Base-by-base conservation (phyloP, 2,888 invertebrate species). In the Molorchus minor region DNA sequence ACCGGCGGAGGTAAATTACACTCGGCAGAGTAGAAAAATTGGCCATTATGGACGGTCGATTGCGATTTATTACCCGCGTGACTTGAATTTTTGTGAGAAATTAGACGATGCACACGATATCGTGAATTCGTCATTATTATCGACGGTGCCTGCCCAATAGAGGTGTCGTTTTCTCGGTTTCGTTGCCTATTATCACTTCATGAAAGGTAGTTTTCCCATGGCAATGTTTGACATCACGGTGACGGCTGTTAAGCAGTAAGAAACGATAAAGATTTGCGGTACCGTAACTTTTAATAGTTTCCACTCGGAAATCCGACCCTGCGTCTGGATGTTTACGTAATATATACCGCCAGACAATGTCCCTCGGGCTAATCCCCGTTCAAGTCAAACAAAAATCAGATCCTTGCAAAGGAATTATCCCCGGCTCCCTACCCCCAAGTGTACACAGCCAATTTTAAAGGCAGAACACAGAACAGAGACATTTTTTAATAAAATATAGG, bases 301-400 rank as follows among this genome's bases (percentile, higher is more conserved):
- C n/a, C n/a, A n/a, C n/a, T n/a, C n/a, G n/a, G n/a, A 25, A 29
- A n/a, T 17, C 29, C 16, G 36, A 8, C 47, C 38, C 38, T 13
- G 25, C 21, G 5, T 29, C 1, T 3, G n/a, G 12, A 25, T 49
- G 20, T 49, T 49, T 36, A 20, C 46, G 19, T 35, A 17, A 46
- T 21, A 47, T 35, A 20, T 20, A 36, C 36, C n/a, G 13, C 13
- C 35, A 19, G 35, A 36, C 47, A 20, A 36, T 21, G 21, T 47
- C 47, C 47, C 47, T 36, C 35, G 38, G 49, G 38, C 25, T 38
- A 49, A 49, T 49, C 16, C 49, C 25, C 38, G 5, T 25, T 21
- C 20, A 49, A 25, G 25, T 49, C 38, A 38, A 49, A 49, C 49
- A 49, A 29, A 49, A 49, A 49, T 49, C 49, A 38, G 49, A 49